Evolutionary conservation across 1,140 invertebrate species (phyloP), one percentile per base, ranked within the genome.

Genomic region (Lutraria rhynchaena): DNA sequence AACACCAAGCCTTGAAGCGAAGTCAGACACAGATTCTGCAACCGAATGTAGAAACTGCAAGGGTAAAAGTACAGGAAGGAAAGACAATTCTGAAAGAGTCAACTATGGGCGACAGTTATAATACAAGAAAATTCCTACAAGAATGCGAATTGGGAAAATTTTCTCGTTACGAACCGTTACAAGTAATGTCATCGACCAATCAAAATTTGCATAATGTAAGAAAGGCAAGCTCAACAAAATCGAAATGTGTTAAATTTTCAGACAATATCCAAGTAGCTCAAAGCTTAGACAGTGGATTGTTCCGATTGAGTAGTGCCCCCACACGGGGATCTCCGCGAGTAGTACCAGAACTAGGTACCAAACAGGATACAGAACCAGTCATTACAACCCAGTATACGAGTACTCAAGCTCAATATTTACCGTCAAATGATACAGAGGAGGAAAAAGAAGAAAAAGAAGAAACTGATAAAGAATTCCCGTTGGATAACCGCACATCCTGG

Each of bases 41-140:
- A 46, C 90, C 89, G 19, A 84, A 70, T 19, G 77, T 80, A 11
- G 70, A 85, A 33, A 87, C 71, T 31, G 85, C 87, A 0, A 67
- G 85, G 24, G 76, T 86, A 4, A 83, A 85, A 31, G 84, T 87
- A 15, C 88, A 91, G 81, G 91, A 92, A 75, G 87, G 86, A 11
- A 86, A 85, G 15, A 82, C 89, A 9, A 83, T 91, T 37, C 85
- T 86, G 19, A 88, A 85, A 53, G 89, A 92, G 60, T 84, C 82
- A 61, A 87, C 83, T n/a, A 88, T 87, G 61, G 91, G 91, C 13
- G 86, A 87, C 5, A 85, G 83, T 57, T 92, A 90, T 81, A 92
- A 91, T 78, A 88, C 87, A n/a, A 82, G 83, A 44, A 92, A 90
- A 67, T 92, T 91, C 74, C 83, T 92, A 19, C 91, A 92, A 82